These are phyloP conservation scores for Hetaerina titia DNA, from an alignment of 2,888 invertebrate genomes.

Conservation along the genomic window DNA sequence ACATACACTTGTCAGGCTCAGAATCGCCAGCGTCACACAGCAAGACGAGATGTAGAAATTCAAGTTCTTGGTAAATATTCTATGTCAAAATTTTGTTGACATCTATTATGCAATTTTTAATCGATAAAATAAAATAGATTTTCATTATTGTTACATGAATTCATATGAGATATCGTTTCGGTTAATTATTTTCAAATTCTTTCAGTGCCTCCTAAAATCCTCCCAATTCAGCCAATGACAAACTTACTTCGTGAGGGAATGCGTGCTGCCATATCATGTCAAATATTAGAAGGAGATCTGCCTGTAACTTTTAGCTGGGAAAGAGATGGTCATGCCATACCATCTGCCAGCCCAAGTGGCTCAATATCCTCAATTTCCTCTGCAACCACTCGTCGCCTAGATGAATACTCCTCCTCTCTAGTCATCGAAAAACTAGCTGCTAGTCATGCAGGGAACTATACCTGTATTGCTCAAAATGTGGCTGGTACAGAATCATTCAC, in stretches of 20 bases:
- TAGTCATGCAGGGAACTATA: conserved; percentile 92
- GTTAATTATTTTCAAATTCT: conserved; percentile 51
- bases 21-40: conserved; percentile 89
- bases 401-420: conserved; percentile 91
- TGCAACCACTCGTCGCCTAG: conserved; percentile 77
- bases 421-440: conserved; percentile 92
- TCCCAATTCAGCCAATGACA: conserved; percentile 90
- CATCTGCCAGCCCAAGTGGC: conserved; percentile 78
- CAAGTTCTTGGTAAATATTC: conserved; percentile 77
- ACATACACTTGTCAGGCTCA: conserved; percentile 94
- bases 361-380: conserved; percentile 70
- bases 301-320: conserved; percentile 96
- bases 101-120: background rate
- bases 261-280: conserved; percentile 93
- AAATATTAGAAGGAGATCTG: conserved; percentile 94
- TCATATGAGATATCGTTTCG: background rate
- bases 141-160: background rate
- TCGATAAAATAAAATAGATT: background rate
- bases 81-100: background rate
- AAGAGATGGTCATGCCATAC: conserved; percentile 89
- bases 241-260: conserved; percentile 84
- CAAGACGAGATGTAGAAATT: conserved; percentile 80
- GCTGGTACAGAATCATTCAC: conserved; percentile 89
- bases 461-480: conserved; percentile 93
- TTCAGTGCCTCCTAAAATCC: conserved; percentile 90